Evolutionary conservation across 2,113 vertebrate genomes (phyloP).

Genomic region (Thryonomys swinderianus): DNA sequence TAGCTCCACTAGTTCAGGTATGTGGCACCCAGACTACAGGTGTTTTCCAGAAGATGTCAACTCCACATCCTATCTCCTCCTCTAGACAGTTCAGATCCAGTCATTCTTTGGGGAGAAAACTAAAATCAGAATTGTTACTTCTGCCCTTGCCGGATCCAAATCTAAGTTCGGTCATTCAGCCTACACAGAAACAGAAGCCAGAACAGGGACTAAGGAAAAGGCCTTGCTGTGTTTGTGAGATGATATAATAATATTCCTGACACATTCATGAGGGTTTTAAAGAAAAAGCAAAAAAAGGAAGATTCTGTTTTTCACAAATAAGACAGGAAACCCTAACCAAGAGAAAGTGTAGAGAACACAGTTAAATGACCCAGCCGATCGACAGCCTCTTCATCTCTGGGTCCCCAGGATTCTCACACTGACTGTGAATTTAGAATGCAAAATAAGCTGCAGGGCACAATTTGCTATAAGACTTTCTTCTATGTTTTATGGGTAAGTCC

Average conservation of each 20-base stretch:
- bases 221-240: slow-evolving; percentile 36
- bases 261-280: background rate
- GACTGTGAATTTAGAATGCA: background rate
- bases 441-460: background rate
- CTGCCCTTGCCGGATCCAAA: background rate
- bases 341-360: background rate
- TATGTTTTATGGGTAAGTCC: background rate
- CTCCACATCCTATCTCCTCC: background rate
- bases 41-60: background rate
- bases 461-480: background rate
- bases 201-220: background rate
- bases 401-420: background rate
- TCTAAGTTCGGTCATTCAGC: background rate
- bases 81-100: background rate
- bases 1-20: background rate
- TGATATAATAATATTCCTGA: background rate
- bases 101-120: background rate
- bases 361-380: background rate
- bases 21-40: fast-evolving
- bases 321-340: background rate
- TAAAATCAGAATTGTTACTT: background rate
- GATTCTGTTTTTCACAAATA: background rate
- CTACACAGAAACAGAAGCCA: background rate
- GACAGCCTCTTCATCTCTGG: background rate
- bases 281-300: background rate